These are phyloP conservation scores for Amblyopsis rosae DNA, from an alignment of 2,113 vertebrate genomes.

Conservation along the genomic window DNA sequence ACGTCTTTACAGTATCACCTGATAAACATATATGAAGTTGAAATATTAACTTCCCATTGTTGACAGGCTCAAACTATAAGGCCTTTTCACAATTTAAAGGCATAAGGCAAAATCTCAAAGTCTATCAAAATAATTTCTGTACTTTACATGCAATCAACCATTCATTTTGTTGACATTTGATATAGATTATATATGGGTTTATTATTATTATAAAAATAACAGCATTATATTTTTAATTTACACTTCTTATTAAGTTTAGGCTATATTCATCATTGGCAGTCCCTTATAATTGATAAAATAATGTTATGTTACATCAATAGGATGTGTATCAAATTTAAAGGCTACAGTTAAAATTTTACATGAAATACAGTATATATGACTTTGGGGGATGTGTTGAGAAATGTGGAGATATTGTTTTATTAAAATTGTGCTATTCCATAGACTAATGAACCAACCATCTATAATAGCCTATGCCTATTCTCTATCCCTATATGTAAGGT, in stretches of 20 bases:
- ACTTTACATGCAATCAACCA: not conserved
- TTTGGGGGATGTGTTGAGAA: too few species aligned
- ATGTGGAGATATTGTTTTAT: too few species aligned
- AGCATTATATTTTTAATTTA: not conserved
- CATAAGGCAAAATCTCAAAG: not conserved
- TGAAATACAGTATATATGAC: not conserved
- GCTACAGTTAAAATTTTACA: not conserved
- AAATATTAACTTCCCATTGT: constrained; percentile 66
- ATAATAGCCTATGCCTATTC: too few species aligned
- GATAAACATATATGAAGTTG: constrained; percentile 60
- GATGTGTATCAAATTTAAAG: too few species aligned
- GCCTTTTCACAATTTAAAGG: constrained; percentile 11
- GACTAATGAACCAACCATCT: too few species aligned
- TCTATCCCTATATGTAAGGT: too few species aligned
- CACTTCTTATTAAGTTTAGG: not conserved
- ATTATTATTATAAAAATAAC: too few species aligned
- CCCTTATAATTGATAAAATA: not conserved
- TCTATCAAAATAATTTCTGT: too few species aligned
- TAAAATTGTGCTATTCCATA: too few species aligned
- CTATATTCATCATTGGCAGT: not conserved
- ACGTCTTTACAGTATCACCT: constrained; percentile 57
- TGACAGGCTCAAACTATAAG: constrained; percentile 48
- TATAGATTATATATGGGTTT: not conserved
- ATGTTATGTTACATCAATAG: not conserved
- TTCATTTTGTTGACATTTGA: not conserved